These are phyloP conservation scores for Sarotherodon lohbergeri DNA, from an alignment of 2,113 vertebrate species.

Conservation along the genomic window DNA sequence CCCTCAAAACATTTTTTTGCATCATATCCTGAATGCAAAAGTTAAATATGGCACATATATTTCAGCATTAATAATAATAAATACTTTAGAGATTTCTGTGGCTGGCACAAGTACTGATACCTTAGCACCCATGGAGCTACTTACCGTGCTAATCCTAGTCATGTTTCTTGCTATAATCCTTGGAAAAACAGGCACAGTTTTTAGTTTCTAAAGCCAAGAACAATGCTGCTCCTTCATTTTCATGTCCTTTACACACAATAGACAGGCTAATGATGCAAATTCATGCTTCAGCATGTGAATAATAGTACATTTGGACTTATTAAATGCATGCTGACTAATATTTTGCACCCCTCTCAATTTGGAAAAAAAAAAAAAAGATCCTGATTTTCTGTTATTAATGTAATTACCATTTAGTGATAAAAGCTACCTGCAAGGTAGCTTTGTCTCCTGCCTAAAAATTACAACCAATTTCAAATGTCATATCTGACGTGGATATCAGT, in stretches of 20 bases:
- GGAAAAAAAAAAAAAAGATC: background rate
- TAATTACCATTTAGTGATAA: background rate
- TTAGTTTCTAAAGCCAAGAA: background rate
- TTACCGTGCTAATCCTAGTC: background rate
- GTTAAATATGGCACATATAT: background rate
- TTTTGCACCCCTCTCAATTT: background rate
- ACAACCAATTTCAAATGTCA: background rate
- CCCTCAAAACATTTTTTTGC: background rate
- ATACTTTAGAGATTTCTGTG: background rate
- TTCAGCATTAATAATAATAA: background rate
- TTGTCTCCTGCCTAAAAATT: background rate
- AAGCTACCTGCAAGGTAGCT: background rate
- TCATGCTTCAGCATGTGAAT: background rate
- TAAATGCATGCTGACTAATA: background rate
- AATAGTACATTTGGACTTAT: background rate
- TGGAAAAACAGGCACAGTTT: background rate
- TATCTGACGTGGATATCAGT: background rate
- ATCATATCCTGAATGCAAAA: background rate
- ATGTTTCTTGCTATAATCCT: background rate
- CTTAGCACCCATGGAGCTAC: background rate
- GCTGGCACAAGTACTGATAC: background rate
- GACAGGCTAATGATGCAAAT: background rate
- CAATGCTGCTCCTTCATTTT: background rate
- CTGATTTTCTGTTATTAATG: background rate
- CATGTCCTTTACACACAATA: background rate